These are phyloP conservation scores for Zaprionus gabonicus DNA, from an alignment of 1,140 invertebrate species.

Conservation along the genomic window DNA sequence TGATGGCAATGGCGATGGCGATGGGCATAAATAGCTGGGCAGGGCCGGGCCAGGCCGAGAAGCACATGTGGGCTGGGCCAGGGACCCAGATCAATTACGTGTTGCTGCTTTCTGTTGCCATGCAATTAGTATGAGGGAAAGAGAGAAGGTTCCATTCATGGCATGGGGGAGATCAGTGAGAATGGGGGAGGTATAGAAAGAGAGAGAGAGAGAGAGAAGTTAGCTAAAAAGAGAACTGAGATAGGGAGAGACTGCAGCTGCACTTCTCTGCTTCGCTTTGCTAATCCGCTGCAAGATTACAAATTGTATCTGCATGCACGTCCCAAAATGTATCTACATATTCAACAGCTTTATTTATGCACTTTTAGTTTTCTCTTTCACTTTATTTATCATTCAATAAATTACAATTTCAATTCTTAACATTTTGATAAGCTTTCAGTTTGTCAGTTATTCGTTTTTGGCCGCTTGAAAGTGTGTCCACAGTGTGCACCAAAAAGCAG, in stretches of 20 bases:
- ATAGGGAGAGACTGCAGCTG: not conserved
- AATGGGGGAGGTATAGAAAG: not conserved
- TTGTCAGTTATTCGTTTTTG: not conserved
- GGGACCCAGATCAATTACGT: slow-evolving; percentile 32
- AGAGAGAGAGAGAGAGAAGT: not conserved
- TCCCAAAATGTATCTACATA: not conserved
- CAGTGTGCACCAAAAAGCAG: slow-evolving; percentile 33
- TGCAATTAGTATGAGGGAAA: slow-evolving; percentile 19
- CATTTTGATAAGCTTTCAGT: slow-evolving; percentile 10
- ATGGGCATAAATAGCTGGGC: slow-evolving; percentile 41
- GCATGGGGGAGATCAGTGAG: not conserved
- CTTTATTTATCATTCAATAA: not conserved
- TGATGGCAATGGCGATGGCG: not conserved
- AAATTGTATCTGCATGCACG: not conserved
- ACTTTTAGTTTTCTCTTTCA: not conserved
- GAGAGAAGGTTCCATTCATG: too few relatives aligned
- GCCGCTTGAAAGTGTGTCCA: not conserved
- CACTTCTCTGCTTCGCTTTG: not conserved
- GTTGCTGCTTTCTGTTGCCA: slow-evolving; percentile 25
- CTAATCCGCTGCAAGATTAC: not conserved
- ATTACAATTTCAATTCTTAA: slow-evolving; percentile 12
- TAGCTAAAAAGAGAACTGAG: not conserved
- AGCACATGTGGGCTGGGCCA: slow-evolving; percentile 48
- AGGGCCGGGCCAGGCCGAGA: slow-evolving; percentile 13
- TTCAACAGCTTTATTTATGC: not conserved